Evolutionary conservation across 2,888 invertebrate species (phyloP).

Genomic region (Sphinx pinastri): DNA sequence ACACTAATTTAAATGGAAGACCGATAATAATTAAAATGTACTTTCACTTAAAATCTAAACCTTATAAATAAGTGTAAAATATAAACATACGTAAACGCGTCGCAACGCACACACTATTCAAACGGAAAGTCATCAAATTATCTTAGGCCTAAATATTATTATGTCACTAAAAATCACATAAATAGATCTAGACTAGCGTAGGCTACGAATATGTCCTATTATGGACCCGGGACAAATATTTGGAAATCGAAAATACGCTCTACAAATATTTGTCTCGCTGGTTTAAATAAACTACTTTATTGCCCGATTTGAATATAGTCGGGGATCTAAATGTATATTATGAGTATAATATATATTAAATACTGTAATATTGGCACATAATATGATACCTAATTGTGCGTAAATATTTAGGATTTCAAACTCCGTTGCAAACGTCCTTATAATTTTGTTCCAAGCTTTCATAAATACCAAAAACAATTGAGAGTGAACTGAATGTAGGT

Average conservation of each 20-base stretch:
- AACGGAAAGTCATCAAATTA: slow-evolving; percentile 64
- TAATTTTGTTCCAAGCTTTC: slow-evolving; percentile 29
- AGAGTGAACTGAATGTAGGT: not conserved
- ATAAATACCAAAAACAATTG: not conserved
- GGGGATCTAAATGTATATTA: slow-evolving; percentile 30
- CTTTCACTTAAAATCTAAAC: slow-evolving; percentile 24
- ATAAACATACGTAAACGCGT: slow-evolving; percentile 79
- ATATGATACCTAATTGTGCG: slow-evolving; percentile 49
- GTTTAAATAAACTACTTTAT: slow-evolving; percentile 35
- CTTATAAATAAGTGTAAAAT: slow-evolving; percentile 50
- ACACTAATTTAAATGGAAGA: slow-evolving; percentile 36
- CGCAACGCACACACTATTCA: slow-evolving; percentile 65
- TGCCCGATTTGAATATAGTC: slow-evolving; percentile 34
- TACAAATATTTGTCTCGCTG: not conserved
- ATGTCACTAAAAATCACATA: slow-evolving; percentile 36
- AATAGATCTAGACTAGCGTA: not conserved
- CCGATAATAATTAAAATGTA: slow-evolving; percentile 27
- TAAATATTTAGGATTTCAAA: slow-evolving; percentile 46
- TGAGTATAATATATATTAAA: slow-evolving; percentile 29
- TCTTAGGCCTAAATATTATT: slow-evolving; percentile 35
- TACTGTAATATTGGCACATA: slow-evolving; percentile 36
- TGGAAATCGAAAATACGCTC: not conserved
- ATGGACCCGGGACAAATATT: not conserved
- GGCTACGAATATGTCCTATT: not conserved
- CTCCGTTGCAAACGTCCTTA: slow-evolving; percentile 30